Evolutionary conservation across 2,888 invertebrate genomes (phyloP).

Genomic region (Therioaphis trifolii): DNA sequence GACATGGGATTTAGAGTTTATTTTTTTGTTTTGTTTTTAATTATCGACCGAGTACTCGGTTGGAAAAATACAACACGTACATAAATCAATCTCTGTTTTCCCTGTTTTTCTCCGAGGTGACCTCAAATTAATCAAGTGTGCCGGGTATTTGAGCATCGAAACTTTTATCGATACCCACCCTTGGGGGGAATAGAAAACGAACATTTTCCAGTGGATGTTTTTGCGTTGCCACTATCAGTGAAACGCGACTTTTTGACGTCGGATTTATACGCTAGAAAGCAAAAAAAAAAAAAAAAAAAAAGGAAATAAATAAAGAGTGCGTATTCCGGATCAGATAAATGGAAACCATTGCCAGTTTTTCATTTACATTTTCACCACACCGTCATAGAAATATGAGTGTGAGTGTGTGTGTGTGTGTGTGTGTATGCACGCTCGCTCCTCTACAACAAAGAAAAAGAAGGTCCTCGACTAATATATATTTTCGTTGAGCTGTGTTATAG

Average conservation of each 20-base stretch:
- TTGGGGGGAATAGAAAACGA: background rate
- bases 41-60: background rate
- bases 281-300: background rate
- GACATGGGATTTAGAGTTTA: background rate
- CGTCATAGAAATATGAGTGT: background rate
- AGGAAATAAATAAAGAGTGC: background rate
- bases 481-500: background rate
- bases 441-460: background rate
- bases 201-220: background rate
- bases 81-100: slow-evolving; percentile 38
- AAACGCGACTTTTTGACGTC: slow-evolving; percentile 56
- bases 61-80: background rate
- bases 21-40: slow-evolving; percentile 31
- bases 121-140: slow-evolving; percentile 40
- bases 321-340: slow-evolving; percentile 3
- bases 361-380: slow-evolving; percentile 12
- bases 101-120: slow-evolving; percentile 1
- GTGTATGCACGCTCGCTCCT: background rate
- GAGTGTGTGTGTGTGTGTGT: too few species aligned
- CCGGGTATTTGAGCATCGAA: background rate
- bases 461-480: background rate
- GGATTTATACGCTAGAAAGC: slow-evolving; percentile 5
- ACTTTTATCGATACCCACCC: slow-evolving; percentile 34
- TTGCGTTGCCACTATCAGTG: background rate
- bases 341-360: slow-evolving; percentile 37